Evolutionary conservation across 2,113 vertebrate genomes (phyloP), one percentile per base, ranked within the genome.

Genomic region (Aldabrachelys gigantea): DNA sequence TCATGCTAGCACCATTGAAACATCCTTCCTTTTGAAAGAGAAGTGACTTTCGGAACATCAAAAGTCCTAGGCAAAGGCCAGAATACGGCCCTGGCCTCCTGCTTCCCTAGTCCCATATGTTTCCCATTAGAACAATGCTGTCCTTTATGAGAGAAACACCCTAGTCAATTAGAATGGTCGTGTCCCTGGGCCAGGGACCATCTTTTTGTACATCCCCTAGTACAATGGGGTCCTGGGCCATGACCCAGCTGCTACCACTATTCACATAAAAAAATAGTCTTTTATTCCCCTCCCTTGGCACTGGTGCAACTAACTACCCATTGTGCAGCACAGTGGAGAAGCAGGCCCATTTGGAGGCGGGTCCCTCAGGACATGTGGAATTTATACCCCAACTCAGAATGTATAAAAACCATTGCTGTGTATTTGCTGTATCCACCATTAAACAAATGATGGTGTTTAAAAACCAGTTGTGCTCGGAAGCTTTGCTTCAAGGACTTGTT

Each of bases 401-500:
- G 6, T 5, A 14, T 8, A 87, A 92, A 89, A 89, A 10, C 69
- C 86, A 84, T 52, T 62, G 27, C 25, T 50, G 31, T 80, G 31
- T 8, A 31, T 86, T 88, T 86, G 62, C 31, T 1, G 0, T 25
- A 29, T 6, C 84, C 76, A 35, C 50, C 54, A 25, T 89, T 76
- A 59, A 62, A 87, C 1, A 4, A 59, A 49, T 41, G 65, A 27
- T 0, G 0, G 47, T 92, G 59, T 82, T 91, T 88, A 22, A 93
- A 92, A 95, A 89, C n/a, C 54, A 72, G 56, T 50, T 86, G 80
- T 83, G 54, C 8, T 88, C 47, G 89, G 93, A 95, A 96, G 56
- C 8, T 81, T 91, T 91, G 85, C 94, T 97, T 94, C 89, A 94
- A 96, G 57, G 76, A 54, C 72, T 82, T 56, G 47, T 88, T 91